Evolutionary conservation across 1,140 invertebrate genomes (phyloP), one percentile per base, ranked within the genome.

Genomic region (Epicauta chinensis): DNA sequence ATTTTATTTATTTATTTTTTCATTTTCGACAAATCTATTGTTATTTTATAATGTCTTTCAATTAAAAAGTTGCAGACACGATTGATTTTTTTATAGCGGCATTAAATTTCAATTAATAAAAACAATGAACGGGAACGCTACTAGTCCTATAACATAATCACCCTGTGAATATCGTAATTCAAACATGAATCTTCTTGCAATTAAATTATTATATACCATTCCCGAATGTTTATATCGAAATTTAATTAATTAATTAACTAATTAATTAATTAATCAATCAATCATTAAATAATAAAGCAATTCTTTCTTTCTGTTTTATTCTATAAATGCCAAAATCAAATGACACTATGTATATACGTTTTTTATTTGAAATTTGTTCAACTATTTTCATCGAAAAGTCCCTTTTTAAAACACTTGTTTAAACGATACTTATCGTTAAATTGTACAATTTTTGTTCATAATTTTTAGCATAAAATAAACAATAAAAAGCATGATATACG

Each of bases 401-500:
- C 7, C 23, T 23, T 7, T 23, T 23, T 3, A 23, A 23, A 23
- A n/a, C n/a, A n/a, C n/a, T n/a, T 23, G 23, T 7, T 23, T 23
- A 23, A 5, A 23, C 7, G 23, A n/a, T 23, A 23, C 23, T 23
- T 41, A 3, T 41, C 16, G 31, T 16, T 23, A 31, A 42, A 50
- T 50, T 31, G 37, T 37, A 31, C 39, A 14, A 31, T 40, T 39
- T 38, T 50, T 13, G 37, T 31, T 31, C 16, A 34, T 40, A 23
- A 23, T 23, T 23, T 23, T 23, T 23, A 23, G 23, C 23, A 23
- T 34, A 38, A 43, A 47, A 53, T 53, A 16, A 53, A 41, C 44
- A 59, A 51, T 56, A 59, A 56, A 56, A 53, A 56, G 54, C 56
- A 48, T 52, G 51, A 62, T 59, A 56, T 64, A 64, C 59, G 59